These are phyloP conservation scores for Melinopterus prodromus DNA, from an alignment of 2,888 invertebrate genomes.

Conservation along the genomic window DNA sequence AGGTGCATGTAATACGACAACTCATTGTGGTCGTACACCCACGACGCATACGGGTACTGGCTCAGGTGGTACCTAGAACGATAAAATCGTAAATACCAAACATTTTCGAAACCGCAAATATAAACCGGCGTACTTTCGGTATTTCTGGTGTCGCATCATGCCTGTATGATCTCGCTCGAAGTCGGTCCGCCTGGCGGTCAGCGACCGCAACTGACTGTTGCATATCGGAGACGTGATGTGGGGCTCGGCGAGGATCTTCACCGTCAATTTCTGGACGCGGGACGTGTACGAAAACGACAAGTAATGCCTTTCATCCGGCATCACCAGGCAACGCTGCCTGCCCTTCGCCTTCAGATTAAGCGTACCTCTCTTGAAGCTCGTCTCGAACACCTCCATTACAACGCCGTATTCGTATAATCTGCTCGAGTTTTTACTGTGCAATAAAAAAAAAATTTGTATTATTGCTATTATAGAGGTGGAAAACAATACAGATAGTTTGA, in stretches of 20 bases:
- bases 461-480: background rate
- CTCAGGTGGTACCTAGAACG: constrained; percentile 53
- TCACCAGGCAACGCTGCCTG: constrained; percentile 75
- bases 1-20: constrained; percentile 52
- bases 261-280: constrained; percentile 66
- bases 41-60: constrained; percentile 54
- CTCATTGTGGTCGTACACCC: constrained; percentile 58
- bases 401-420: constrained; percentile 63
- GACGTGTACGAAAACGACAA: constrained; percentile 33
- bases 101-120: background rate
- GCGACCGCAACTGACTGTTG: constrained; percentile 60
- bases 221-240: constrained; percentile 65
- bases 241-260: constrained; percentile 75
- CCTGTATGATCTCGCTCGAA: constrained; percentile 48
- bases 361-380: constrained; percentile 65
- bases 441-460: background rate
- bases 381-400: constrained; percentile 74
- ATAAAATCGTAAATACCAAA: constrained; percentile 14
- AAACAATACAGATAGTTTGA: background rate
- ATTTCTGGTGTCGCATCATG: constrained; percentile 52
- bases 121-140: constrained; percentile 52
- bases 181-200: constrained; percentile 60
- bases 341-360: constrained; percentile 75
- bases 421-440: constrained; percentile 41
- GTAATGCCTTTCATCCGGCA: constrained; percentile 46